Evolutionary conservation across 2,888 invertebrate genomes (phyloP).

Genomic region (Kuschelorhynchus macadamiae): DNA sequence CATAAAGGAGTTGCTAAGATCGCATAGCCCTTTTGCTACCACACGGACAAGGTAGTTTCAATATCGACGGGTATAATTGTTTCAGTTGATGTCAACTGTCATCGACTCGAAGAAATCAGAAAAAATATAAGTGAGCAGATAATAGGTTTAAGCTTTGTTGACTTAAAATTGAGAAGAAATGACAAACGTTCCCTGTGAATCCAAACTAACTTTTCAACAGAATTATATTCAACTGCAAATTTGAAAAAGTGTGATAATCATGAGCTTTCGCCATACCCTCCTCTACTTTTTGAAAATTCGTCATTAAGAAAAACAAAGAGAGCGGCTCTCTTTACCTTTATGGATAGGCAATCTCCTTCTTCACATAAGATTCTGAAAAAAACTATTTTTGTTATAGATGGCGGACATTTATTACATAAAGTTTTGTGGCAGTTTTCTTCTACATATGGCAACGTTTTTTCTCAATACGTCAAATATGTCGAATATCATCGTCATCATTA

Average conservation of each 20-base stretch:
- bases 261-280: too few relatives aligned
- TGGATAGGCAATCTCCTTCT: not conserved
- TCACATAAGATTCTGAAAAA: not conserved
- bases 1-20: not conserved
- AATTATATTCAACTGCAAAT: too few relatives aligned
- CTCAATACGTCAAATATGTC: too few relatives aligned
- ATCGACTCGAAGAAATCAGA: too few relatives aligned
- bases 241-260: too few relatives aligned
- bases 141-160: not conserved
- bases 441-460: not conserved
- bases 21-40: not conserved
- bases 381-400: not conserved
- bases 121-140: too few relatives aligned
- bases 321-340: not conserved
- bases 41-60: not conserved
- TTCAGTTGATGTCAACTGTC: not conserved
- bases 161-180: not conserved
- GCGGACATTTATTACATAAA: not conserved
- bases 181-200: not conserved
- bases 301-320: not conserved
- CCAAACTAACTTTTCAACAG: not conserved
- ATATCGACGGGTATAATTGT: not conserved
- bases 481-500: not conserved
- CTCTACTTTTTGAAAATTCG: not conserved
- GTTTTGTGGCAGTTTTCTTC: not conserved